Percentiles rank a stretch among this genome's conserved stretches.
These are phyloP conservation scores for Tachyglossus aculeatus DNA, from an alignment of 2,797 vertebrate genomes.

Conservation along the genomic window DNA sequence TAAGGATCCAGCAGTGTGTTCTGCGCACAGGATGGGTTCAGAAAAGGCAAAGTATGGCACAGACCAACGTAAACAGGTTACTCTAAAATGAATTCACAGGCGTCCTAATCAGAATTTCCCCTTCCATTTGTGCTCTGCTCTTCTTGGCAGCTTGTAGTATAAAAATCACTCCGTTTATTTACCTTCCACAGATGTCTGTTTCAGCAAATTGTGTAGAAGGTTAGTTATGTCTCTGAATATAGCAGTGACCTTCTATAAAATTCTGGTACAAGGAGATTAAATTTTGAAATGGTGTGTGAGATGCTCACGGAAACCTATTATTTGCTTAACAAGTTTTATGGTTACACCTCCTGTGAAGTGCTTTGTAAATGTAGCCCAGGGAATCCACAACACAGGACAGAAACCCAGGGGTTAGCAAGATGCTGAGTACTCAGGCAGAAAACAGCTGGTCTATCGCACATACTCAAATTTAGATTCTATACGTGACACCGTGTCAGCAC, in stretches of 20 bases:
- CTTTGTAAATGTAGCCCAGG: fast-evolving
- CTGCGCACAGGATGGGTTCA: neutral
- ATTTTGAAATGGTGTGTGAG: neutral
- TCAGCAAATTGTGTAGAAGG: neutral
- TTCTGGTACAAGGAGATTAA: neutral
- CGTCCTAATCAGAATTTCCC: constrained; percentile 1
- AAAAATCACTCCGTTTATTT: neutral
- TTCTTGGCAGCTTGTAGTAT: neutral
- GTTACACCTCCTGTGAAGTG: neutral
- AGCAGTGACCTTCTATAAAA: neutral
- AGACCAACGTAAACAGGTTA: constrained; percentile 7
- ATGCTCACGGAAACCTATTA: neutral
- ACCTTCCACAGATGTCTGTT: neutral
- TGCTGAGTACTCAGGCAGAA: neutral
- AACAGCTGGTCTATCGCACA: neutral
- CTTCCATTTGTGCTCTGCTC: neutral
- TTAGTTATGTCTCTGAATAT: constrained; percentile 2
- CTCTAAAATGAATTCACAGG: neutral
- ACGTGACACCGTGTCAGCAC: neutral
- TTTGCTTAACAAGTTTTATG: neutral
- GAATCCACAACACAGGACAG: fast-evolving
- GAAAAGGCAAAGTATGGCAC: neutral
- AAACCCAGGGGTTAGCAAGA: neutral
- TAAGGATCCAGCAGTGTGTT: no score
- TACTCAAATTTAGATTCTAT: neutral